Evolutionary conservation across 2,888 invertebrate genomes (phyloP).

Genomic region (Subacronicta megacephala): DNA sequence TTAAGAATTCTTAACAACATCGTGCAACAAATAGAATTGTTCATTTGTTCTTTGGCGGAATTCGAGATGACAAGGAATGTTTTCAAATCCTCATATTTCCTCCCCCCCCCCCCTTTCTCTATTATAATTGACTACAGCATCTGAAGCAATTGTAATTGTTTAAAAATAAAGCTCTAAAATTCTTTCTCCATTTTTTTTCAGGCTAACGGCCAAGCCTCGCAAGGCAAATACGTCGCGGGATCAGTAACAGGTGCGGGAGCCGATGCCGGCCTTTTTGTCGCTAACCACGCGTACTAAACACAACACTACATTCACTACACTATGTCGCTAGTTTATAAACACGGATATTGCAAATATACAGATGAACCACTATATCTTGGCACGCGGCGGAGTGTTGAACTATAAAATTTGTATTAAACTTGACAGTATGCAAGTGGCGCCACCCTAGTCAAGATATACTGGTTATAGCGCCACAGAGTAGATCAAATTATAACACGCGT

Average conservation of each 20-base stretch:
- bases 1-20: too few species aligned
- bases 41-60: too few species aligned
- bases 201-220: slow-evolving; percentile 97
- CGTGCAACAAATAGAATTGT: too few species aligned
- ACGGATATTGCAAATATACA: slow-evolving; percentile 33
- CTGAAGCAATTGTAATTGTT: too few species aligned
- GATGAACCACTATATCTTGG: neutral
- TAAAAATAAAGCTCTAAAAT: slow-evolving; percentile 4
- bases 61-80: too few species aligned
- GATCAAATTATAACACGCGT: slow-evolving; percentile 21
- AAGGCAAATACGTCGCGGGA: slow-evolving; percentile 97
- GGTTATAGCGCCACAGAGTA: slow-evolving; percentile 32
- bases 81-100: too few species aligned
- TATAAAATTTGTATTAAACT: neutral
- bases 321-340: slow-evolving; percentile 37
- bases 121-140: too few species aligned
- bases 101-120: too few species aligned
- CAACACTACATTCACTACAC: slow-evolving; percentile 40
- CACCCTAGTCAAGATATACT: neutral
- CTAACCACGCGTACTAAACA: slow-evolving; percentile 98
- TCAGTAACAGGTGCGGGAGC: slow-evolving; percentile 96
- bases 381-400: neutral
- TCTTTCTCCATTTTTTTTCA: slow-evolving; percentile 74
- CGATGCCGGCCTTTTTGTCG: slow-evolving; percentile 96
- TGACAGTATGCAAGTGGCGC: neutral